These are phyloP conservation scores for Lamprologus callipterus DNA, from an alignment of 2,113 vertebrate species.

Conservation along the genomic window DNA sequence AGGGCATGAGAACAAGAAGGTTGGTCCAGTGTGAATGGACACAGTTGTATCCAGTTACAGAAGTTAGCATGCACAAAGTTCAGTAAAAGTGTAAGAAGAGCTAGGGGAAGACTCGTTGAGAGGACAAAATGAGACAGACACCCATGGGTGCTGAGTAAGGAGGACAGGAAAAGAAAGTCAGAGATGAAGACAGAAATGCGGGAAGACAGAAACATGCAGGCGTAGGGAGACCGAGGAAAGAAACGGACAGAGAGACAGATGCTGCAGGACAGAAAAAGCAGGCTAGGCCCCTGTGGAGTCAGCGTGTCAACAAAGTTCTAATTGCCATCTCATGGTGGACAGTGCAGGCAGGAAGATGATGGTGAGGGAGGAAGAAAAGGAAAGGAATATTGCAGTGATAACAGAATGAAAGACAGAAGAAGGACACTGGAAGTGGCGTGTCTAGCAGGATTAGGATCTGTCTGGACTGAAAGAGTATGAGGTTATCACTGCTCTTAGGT, in stretches of 20 bases:
- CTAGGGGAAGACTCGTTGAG: neutral
- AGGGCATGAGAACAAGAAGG: neutral
- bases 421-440: conserved; percentile 1
- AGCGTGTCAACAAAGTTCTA: conserved; percentile 29
- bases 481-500: neutral
- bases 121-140: neutral
- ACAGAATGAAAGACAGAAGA: conserved; percentile 4
- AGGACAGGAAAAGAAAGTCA: neutral
- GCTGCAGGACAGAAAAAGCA: conserved; percentile 12
- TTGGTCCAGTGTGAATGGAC: neutral
- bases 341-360: neutral
- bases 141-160: neutral
- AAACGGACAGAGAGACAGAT: conserved; percentile 17
- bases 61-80: neutral
- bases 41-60: neutral
- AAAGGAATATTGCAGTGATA: neutral
- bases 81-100: neutral
- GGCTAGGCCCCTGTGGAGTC: neutral
- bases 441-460: conserved; percentile 20
- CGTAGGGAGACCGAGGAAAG: neutral
- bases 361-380: neutral
- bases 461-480: neutral
- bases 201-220: conserved; percentile 10
- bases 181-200: conserved; percentile 2
- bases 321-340: conserved; percentile 23